These are phyloP conservation scores for Crematogaster levior DNA, from an alignment of 2,888 invertebrate genomes.

Conservation along the genomic window DNA sequence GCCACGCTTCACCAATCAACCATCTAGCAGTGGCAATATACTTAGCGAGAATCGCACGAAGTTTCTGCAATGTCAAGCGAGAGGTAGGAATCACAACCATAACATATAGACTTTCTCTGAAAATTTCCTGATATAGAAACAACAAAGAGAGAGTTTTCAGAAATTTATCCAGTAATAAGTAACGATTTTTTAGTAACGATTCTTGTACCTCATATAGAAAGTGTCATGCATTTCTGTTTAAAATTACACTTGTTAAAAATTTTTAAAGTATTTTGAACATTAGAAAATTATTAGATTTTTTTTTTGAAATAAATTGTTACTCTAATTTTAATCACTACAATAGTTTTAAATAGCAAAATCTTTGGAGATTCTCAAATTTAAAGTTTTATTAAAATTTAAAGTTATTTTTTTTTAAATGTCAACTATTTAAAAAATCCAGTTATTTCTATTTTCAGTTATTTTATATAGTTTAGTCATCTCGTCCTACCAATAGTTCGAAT, in stretches of 20 bases:
- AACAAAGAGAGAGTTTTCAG: neutral
- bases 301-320: neutral
- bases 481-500: neutral
- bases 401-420: neutral
- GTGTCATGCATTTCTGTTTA: neutral
- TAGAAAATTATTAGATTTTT: neutral
- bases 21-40: conserved; percentile 94
- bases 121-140: neutral
- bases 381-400: no score
- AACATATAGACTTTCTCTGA: neutral
- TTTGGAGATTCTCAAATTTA: neutral
- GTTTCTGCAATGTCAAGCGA: conserved; percentile 96
- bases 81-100: conserved; percentile 88
- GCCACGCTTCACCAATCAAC: conserved; percentile 94
- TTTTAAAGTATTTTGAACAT: neutral
- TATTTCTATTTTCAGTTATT: no score
- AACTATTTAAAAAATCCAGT: neutral
- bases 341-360: neutral
- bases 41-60: conserved; percentile 95
- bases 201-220: neutral
- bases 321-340: neutral
- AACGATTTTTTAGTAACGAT: neutral
- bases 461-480: neutral
- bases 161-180: neutral
- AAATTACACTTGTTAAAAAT: neutral